Evolutionary conservation across 2,113 vertebrate species (phyloP), one percentile per base, ranked within the genome.

Genomic region (Hippocampus guttulatus): DNA sequence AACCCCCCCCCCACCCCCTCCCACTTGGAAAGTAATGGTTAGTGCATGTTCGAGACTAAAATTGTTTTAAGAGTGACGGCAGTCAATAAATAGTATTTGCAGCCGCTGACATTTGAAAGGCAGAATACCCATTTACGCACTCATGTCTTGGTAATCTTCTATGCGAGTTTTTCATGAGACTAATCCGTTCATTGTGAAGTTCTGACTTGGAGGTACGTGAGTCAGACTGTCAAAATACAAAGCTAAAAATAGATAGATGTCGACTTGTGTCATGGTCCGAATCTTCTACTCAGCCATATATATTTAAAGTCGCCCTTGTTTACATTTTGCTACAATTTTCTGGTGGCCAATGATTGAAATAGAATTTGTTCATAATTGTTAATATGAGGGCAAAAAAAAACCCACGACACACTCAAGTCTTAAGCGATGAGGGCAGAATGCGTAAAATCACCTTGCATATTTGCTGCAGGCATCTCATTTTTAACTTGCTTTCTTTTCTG

Each of bases 191-290:
- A 20, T 23, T 45, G 14, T 21, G 49, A 71, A 73, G 64, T 55
- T 69, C 30, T 25, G 18, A 71, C 38, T 68, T 70, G 1, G 49
- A 64, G 45, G 49, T 62, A 61, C 58, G 66, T 2, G 0, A 65
- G 70, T 64, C 69, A 71, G 40, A 58, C 30, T 63, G 55, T 23
- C 75, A 64, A 69, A 54, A 65, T 33, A 15, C 47, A 74, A 66
- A 51, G 63, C 76, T 80, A 76, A 75, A 47, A 83, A 74, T 73
- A 81, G 77, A 71, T 60, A 66, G 40, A 25, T 64, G 6, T 18
- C 4, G 1, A 51, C 15, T 18, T 7, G 14, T 51, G 47, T 51
- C 3, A 51, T 51, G 47, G 16, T 18, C 47, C 47, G 18, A 51
- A 51, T 6, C 16, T 14, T 51, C 16, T 1, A 51, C 47, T 51